Evolutionary conservation across 2,888 invertebrate species (phyloP).

Genomic region (Amblyteles armatorius): DNA sequence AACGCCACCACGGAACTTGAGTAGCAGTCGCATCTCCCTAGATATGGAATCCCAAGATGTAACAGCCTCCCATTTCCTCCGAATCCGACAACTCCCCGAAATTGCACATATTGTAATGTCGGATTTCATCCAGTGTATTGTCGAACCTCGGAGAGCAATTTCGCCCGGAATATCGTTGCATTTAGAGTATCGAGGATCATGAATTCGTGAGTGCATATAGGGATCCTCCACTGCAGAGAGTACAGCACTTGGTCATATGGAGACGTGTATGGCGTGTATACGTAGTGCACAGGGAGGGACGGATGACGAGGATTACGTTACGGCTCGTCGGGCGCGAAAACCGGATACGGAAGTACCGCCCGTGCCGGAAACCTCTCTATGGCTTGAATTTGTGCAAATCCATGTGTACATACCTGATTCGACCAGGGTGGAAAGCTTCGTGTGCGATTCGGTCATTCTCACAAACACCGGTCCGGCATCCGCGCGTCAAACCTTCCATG

Average conservation of each 20-base stretch:
- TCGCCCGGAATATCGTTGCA: conserved; percentile 35
- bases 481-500: background rate
- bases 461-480: background rate
- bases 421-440: conserved; percentile 18
- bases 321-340: conserved; percentile 68
- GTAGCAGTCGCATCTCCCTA: no score
- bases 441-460: conserved; percentile 1
- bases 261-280: background rate
- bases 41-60: no score
- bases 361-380: conserved; percentile 27
- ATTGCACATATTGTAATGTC: background rate
- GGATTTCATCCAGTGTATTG: background rate
- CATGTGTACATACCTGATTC: conserved; percentile 47
- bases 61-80: no score
- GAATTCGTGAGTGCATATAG: conserved; percentile 29
- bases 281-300: conserved; percentile 1
- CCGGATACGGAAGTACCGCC: conserved; percentile 68
- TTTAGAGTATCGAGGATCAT: conserved; percentile 37
- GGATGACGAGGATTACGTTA: conserved; percentile 68
- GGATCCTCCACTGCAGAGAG: background rate
- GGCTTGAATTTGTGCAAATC: conserved; percentile 48
- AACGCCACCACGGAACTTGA: no score
- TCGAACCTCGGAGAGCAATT: conserved; percentile 14
- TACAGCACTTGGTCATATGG: conserved; percentile 1
- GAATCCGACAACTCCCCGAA: no score